phyloP scores from a whole-genome alignment of 2,113 vertebrate species.

The Callipepla squamata region DNA sequence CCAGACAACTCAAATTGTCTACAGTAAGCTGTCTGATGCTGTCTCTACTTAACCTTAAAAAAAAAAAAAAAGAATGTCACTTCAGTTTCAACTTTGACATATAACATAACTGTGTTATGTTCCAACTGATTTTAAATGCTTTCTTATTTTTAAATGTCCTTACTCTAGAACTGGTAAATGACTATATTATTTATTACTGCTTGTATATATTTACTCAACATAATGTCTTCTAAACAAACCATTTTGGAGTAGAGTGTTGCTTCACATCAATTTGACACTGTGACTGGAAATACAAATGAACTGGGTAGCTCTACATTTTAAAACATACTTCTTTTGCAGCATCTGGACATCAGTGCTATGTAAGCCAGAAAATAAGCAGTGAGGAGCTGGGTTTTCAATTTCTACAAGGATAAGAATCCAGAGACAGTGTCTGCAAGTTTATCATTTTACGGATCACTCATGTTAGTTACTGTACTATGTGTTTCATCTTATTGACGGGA shows the following conservation, averaged over 20 bases:
- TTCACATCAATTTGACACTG: neutral
- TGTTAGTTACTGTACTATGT: neutral
- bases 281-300: neutral
- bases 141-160: neutral
- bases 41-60: neutral
- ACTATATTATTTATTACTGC: neutral
- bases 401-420: neutral
- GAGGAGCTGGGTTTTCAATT: neutral
- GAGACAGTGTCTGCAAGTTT: accelerated
- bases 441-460: neutral
- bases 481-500: accelerated
- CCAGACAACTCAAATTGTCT: neutral
- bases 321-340: accelerated
- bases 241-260: neutral
- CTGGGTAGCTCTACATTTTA: accelerated
- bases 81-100: neutral
- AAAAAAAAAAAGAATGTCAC: neutral
- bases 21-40: neutral
- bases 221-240: neutral
- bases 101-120: neutral
- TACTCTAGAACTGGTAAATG: neutral
- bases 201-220: neutral
- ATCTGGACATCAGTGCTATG: neutral
- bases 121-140: neutral
- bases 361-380: neutral